Conservation (phyloP, 1,140 invertebrate species). For the Ephestia elutella region DNA sequence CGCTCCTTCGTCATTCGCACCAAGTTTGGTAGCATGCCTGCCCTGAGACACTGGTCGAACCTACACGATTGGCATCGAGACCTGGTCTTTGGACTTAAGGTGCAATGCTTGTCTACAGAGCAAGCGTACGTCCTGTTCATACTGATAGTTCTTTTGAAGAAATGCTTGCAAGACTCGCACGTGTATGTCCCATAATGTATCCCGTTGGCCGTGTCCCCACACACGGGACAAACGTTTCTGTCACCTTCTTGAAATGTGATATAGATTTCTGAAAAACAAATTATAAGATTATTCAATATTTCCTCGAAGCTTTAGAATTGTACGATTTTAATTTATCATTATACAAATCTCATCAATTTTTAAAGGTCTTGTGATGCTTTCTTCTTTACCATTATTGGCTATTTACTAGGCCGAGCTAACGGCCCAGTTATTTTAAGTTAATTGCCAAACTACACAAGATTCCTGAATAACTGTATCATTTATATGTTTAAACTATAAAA, state of each 20-base stretch:
- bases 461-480: too few species aligned
- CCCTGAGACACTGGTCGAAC: constrained; percentile 17
- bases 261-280: too few species aligned
- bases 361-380: too few species aligned
- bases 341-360: too few species aligned
- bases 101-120: neutral
- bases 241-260: neutral
- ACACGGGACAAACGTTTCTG: constrained; percentile 17
- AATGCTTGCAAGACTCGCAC: constrained; percentile 24
- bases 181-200: constrained; percentile 21
- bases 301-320: too few species aligned
- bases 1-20: constrained; percentile 11
- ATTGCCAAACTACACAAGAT: too few species aligned
- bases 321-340: too few species aligned
- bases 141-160: constrained; percentile 15
- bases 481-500: too few species aligned
- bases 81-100: neutral
- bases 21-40: constrained; percentile 18
- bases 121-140: constrained; percentile 7
- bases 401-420: too few species aligned
- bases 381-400: too few species aligned
- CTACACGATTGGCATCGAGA: constrained; percentile 13
- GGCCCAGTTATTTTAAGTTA: too few species aligned
- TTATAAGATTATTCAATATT: too few species aligned
- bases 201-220: constrained; percentile 13